phyloP scores from a whole-genome alignment of 2,113 vertebrate genomes.

The Poeciliopsis prolifica region DNA sequence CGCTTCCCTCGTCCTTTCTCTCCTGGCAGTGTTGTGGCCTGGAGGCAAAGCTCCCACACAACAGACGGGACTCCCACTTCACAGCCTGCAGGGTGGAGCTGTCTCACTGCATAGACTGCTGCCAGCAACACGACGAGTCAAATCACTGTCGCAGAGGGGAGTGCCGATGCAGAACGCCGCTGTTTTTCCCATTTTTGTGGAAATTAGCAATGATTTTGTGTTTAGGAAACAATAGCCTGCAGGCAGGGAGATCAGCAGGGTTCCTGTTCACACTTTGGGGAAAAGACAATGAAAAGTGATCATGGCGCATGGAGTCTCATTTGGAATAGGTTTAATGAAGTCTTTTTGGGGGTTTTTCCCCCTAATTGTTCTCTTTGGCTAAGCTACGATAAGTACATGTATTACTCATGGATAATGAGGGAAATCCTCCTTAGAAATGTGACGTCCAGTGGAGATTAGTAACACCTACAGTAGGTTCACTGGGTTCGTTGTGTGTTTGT shows the following conservation, averaged over 20 bases:
- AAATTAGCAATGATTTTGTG: slow-evolving; percentile 27
- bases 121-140: slow-evolving; percentile 57
- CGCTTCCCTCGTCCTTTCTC: slow-evolving; percentile 13
- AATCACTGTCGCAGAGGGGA: slow-evolving; percentile 54
- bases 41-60: slow-evolving; percentile 70
- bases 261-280: slow-evolving; percentile 32
- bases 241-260: slow-evolving; percentile 50
- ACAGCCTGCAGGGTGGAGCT: slow-evolving; percentile 76
- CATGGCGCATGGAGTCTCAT: slow-evolving; percentile 5
- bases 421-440: neutral
- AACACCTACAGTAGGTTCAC: neutral
- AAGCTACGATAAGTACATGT: neutral
- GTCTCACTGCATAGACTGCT: slow-evolving; percentile 48
- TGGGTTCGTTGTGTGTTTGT: neutral
- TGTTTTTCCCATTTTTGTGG: slow-evolving; percentile 40
- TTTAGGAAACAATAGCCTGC: slow-evolving; percentile 25
- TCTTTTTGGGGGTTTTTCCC: neutral
- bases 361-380: neutral
- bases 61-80: slow-evolving; percentile 71
- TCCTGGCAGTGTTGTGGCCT: slow-evolving; percentile 59
- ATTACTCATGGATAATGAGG: slow-evolving; percentile 28
- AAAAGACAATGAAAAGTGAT: slow-evolving; percentile 31
- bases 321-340: slow-evolving; percentile 3
- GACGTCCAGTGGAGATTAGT: neutral
- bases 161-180: slow-evolving; percentile 43